Base-by-base conservation (phyloP, 2,113 vertebrate genomes). In the Ascaphus truei region DNA sequence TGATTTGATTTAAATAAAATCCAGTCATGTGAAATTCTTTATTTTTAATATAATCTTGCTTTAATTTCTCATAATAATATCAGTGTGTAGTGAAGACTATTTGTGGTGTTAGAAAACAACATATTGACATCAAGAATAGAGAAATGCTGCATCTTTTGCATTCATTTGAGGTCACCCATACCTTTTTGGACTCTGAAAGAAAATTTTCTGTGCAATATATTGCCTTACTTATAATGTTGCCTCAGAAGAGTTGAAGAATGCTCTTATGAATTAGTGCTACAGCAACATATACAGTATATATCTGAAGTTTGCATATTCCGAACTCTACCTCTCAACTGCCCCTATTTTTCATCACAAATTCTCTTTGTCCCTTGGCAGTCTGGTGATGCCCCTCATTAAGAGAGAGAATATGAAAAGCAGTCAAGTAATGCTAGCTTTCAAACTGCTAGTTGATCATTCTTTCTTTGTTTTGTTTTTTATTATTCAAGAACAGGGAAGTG, bases 311-410 rank as follows among this genome's bases (percentile, higher is more conserved):
- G 51, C 60, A 27, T 51, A 47, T 66, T 71, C 61, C 43, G 62
- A 64, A 59, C 34, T 75, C 67, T 73, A 45, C 50, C 30, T 65
- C 63, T 72, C 51, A 68, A 43, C 66, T 48, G 62, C 45, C 59
- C 33, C 50, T 18, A 60, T 75, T 72, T 77, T 65, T 56, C 67
- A 80, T 75, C 61, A 75, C 76, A 71, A 78, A 76, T 76, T 81
- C 72, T 61, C 66, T 79, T 76, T 79, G 68, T 78, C 73, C 77
- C 67, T 73, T 61, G 74, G 76, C 55, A 68, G 63, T 74, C 61
- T 74, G 66, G 50, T 69, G 57, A 48, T 66, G n/a, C 51, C 52
- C 37, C 68, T 81, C 69, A 77, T 79, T 79, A 77, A 76, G 62
- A 29, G 16, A 30, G 26, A 27, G 34, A 43, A 34, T 61, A 57